Percentiles rank a stretch among this genome's conserved stretches.
These are phyloP conservation scores for Oxyruncus cristatus DNA, from an alignment of 2,113 vertebrate genomes.

Conservation along the genomic window DNA sequence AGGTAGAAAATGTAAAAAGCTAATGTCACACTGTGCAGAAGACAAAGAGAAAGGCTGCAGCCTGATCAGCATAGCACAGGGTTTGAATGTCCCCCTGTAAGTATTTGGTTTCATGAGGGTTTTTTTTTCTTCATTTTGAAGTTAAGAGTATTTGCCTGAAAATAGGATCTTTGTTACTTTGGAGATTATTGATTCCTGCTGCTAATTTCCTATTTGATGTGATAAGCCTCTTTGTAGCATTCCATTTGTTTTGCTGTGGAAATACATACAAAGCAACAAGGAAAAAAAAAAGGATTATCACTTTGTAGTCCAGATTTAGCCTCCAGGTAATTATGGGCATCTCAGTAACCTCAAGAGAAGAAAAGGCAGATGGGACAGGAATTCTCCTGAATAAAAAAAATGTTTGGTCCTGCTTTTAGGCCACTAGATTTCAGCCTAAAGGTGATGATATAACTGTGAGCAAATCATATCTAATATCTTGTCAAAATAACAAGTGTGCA, in stretches of 20 bases:
- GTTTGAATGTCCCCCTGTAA: neutral
- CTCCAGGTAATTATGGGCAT: neutral
- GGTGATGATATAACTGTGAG: neutral
- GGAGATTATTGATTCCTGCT: slow-evolving; percentile 43
- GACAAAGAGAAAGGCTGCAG: neutral
- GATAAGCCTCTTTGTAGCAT: slow-evolving; percentile 38
- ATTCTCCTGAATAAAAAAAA: neutral
- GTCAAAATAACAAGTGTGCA: neutral
- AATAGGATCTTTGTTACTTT: slow-evolving; percentile 46
- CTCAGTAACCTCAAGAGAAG: neutral
- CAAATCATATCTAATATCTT: neutral
- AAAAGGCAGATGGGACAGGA: neutral
- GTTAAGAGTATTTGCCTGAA: slow-evolving; percentile 21
- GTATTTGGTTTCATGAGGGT: neutral
- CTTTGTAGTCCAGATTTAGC: slow-evolving; percentile 29
- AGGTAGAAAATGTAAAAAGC: neutral
- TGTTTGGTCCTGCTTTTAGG: neutral
- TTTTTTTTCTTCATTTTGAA: slow-evolving; percentile 23
- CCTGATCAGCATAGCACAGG: neutral
- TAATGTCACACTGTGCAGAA: neutral
- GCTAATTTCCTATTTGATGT: slow-evolving; percentile 33
- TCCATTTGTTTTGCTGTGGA: slow-evolving; percentile 39
- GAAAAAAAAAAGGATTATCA: neutral
- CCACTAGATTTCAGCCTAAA: neutral
- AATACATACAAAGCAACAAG: slow-evolving; percentile 6